Evolutionary conservation across 1,140 invertebrate species (phyloP).

Genomic region (Bombus breviceps): DNA sequence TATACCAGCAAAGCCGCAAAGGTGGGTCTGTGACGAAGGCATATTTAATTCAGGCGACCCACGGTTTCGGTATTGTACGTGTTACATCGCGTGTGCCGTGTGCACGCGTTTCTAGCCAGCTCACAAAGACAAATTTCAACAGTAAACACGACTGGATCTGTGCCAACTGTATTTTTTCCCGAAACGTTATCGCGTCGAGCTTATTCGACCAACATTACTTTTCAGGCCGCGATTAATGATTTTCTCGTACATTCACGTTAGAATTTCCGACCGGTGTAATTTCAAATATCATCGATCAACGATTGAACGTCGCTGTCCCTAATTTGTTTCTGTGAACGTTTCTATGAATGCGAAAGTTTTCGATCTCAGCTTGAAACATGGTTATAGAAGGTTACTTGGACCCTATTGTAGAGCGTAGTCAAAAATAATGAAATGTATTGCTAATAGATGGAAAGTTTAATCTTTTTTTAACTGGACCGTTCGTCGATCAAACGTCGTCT

Average conservation of each 20-base stretch:
- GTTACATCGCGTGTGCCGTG: slow-evolving; percentile 59
- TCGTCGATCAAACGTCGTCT: too few species aligned
- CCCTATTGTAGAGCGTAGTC: not conserved
- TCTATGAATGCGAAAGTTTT: too few species aligned
- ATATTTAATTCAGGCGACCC: slow-evolving; percentile 61
- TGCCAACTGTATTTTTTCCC: slow-evolving; percentile 67
- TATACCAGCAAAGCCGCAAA: slow-evolving; percentile 47
- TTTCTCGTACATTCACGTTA: slow-evolving; percentile 53
- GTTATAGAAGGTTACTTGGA: not conserved
- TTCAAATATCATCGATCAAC: slow-evolving; percentile 32
- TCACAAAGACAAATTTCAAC: slow-evolving; percentile 71
- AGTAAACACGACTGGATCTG: slow-evolving; percentile 70
- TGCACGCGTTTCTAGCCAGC: slow-evolving; percentile 54
- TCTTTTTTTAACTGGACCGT: not conserved
- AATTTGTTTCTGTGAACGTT: slow-evolving; percentile 11
- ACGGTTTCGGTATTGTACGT: slow-evolving; percentile 57
- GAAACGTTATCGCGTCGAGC: slow-evolving; percentile 66
- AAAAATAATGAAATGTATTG: not conserved
- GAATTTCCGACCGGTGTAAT: slow-evolving; percentile 28
- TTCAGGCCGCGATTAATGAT: slow-evolving; percentile 67
- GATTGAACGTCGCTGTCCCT: not conserved
- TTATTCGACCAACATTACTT: slow-evolving; percentile 69
- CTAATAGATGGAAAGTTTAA: not conserved
- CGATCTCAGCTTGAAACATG: too few species aligned
- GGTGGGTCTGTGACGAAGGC: slow-evolving; percentile 57